Conservation (phyloP, 2,888 invertebrate species). For the Stomorhina lunata region DNA sequence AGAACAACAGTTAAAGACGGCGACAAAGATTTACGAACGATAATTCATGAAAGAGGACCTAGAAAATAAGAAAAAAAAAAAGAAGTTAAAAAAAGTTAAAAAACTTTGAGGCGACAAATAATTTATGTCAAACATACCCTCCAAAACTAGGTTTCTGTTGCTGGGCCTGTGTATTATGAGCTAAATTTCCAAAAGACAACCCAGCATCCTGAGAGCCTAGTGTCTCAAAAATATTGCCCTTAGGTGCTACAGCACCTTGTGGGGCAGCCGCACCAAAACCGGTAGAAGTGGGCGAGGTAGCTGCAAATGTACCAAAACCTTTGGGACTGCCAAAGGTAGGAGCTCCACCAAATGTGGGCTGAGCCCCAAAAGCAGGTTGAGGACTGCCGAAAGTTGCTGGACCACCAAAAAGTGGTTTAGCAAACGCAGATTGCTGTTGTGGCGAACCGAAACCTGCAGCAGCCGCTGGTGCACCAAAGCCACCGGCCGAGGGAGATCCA, state of each 20-base stretch:
- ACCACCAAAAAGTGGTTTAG: slow-evolving; percentile 69
- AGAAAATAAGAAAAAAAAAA: slow-evolving; percentile 23
- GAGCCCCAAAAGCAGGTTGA: slow-evolving; percentile 75
- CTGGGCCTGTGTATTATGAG: slow-evolving; percentile 73
- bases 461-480: slow-evolving; percentile 53
- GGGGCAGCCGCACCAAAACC: slow-evolving; percentile 72
- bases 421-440: slow-evolving; percentile 68
- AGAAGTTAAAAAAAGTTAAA: not conserved
- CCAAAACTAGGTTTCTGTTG: slow-evolving; percentile 77
- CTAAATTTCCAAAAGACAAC: slow-evolving; percentile 78
- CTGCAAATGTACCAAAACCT: slow-evolving; percentile 71
- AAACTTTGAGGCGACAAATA: not conserved
- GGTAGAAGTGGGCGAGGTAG: slow-evolving; percentile 66
- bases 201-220: slow-evolving; percentile 77
- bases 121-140: slow-evolving; percentile 71
- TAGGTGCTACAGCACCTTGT: slow-evolving; percentile 60
- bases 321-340: slow-evolving; percentile 77
- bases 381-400: slow-evolving; percentile 72
- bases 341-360: slow-evolving; percentile 78
- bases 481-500: slow-evolving; percentile 68
- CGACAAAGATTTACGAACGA: slow-evolving; percentile 60
- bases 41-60: slow-evolving; percentile 69
- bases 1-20: not conserved
- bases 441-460: slow-evolving; percentile 76
- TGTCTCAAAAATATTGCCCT: slow-evolving; percentile 77